Percentiles rank a stretch among this genome's conserved stretches.
Conservation (phyloP, 2,113 vertebrate species). For the Nycticryphes semicollaris region DNA sequence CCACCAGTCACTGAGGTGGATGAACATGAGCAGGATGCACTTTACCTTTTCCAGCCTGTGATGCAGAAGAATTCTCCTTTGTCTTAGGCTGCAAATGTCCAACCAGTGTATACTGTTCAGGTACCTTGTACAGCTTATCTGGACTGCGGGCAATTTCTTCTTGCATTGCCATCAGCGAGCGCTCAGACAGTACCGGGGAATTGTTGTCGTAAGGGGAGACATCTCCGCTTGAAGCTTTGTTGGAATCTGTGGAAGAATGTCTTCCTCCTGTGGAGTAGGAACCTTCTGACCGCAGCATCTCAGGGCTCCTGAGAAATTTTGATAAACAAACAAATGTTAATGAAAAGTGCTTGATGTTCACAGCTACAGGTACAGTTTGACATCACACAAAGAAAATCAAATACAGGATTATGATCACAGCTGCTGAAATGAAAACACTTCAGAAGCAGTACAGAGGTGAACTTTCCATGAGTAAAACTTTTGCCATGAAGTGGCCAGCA, state of each 20-base stretch:
- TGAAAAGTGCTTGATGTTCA: neutral
- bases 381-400: conserved; percentile 1
- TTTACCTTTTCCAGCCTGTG: conserved; percentile 82
- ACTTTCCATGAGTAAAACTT: neutral
- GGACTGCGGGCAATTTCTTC: conserved; percentile 70
- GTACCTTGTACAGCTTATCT: conserved; percentile 76
- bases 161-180: conserved; percentile 74
- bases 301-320: conserved; percentile 78
- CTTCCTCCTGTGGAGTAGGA: conserved; percentile 83
- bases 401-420: neutral
- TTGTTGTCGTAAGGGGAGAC: conserved; percentile 98
- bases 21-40: neutral
- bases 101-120: conserved; percentile 71
- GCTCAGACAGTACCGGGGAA: conserved; percentile 88
- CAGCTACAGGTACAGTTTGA: neutral
- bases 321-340: conserved; percentile 23
- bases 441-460: neutral
- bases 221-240: conserved; percentile 92
- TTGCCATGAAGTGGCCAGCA: conserved; percentile 50
- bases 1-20: neutral
- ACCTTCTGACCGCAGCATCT: conserved; percentile 74
- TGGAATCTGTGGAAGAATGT: conserved; percentile 87
- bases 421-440: conserved; percentile 41
- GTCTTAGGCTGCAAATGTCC: conserved; percentile 76
- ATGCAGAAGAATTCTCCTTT: conserved; percentile 77